Percentiles rank a stretch among this genome's conserved stretches.
Evolutionary conservation across 2,888 invertebrate species (phyloP).

Genomic region (Drosophila trichaetosa): DNA sequence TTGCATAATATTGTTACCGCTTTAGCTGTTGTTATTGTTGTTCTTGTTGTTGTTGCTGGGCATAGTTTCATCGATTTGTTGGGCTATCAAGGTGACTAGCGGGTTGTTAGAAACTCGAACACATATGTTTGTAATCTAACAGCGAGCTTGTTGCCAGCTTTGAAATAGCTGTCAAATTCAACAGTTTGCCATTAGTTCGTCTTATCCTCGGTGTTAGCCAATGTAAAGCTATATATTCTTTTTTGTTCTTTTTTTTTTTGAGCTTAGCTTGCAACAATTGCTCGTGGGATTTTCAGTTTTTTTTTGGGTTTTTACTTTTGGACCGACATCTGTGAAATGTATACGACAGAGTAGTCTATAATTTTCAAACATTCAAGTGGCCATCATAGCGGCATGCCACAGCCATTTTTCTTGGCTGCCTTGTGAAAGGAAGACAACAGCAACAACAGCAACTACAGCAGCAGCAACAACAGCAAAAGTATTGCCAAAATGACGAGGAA

Average conservation of each 20-base stretch:
- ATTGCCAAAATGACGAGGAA: conserved; percentile 70
- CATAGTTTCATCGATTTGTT: conserved; percentile 31
- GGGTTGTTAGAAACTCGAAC: conserved; percentile 26
- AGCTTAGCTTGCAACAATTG: conserved; percentile 30
- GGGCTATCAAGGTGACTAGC: conserved; percentile 63
- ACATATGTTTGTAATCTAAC: conserved; percentile 29
- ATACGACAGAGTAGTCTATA: conserved; percentile 62
- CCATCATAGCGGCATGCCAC: conserved; percentile 66
- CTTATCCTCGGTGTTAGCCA: background rate
- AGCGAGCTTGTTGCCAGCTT: conserved; percentile 9
- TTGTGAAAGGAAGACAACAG: conserved; percentile 72
- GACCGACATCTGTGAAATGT: conserved; percentile 71
- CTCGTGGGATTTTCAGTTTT: conserved; percentile 52
- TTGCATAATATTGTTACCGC: conserved; percentile 61
- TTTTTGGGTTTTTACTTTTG: conserved; percentile 34
- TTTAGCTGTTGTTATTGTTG: conserved; percentile 10
- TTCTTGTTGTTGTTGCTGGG: conserved; percentile 22
- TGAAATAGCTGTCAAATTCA: conserved; percentile 14
- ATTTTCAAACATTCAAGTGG: conserved; percentile 73
- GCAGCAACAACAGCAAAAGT: conserved; percentile 27
- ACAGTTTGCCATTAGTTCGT: background rate
- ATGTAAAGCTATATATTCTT: background rate
- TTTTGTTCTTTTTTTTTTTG: conserved; percentile 9
- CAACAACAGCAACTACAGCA: conserved; percentile 28
- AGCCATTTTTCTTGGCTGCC: conserved; percentile 66